phyloP scores from a whole-genome alignment of 2,113 vertebrate genomes.

The Scomber colias region DNA sequence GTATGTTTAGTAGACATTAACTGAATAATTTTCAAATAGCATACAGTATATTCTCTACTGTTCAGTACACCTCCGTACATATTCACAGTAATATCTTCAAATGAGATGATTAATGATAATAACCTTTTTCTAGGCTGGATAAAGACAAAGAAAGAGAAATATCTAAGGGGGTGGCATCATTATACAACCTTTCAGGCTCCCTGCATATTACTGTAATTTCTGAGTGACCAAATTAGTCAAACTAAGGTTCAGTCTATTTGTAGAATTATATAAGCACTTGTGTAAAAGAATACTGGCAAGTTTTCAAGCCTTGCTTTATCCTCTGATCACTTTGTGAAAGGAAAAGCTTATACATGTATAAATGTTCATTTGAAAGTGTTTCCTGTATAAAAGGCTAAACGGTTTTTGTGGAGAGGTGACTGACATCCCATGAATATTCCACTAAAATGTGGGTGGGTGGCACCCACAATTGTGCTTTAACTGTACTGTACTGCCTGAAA shows the following conservation, averaged over 20 bases:
- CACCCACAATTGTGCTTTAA: background rate
- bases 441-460: constrained; percentile 31
- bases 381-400: constrained; percentile 29
- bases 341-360: background rate
- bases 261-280: background rate
- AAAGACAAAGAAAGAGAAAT: background rate
- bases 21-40: background rate
- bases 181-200: background rate
- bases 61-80: background rate
- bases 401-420: background rate
- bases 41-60: background rate
- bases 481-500: background rate
- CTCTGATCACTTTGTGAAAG: constrained; percentile 1
- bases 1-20: background rate
- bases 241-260: constrained; percentile 9
- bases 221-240: constrained; percentile 5
- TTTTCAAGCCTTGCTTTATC: background rate
- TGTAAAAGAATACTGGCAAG: constrained; percentile 7
- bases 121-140: too few species aligned
- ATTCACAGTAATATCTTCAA: background rate
- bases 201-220: constrained; percentile 11
- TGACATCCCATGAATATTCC: constrained; percentile 33
- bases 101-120: too few species aligned
- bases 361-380: constrained; percentile 12
- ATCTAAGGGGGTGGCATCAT: background rate